These are phyloP conservation scores for Pangasius krempfi DNA, from an alignment of 2,797 vertebrate genomes.

Conservation along the genomic window DNA sequence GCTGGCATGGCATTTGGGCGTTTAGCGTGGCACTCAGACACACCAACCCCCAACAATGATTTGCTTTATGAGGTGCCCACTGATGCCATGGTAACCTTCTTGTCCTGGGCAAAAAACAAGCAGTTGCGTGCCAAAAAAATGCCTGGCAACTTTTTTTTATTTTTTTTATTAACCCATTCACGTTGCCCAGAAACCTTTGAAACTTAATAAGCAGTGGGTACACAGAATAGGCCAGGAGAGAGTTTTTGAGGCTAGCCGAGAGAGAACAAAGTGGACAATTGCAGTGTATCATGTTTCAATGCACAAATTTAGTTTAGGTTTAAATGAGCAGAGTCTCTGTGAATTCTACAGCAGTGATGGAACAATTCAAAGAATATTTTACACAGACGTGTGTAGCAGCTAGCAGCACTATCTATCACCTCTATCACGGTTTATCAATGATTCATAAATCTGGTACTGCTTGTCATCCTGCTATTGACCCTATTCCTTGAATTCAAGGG, in stretches of 20 bases:
- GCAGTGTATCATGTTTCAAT: constrained; percentile 65
- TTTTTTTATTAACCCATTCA: constrained; percentile 70
- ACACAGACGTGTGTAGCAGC: background rate
- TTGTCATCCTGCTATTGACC: background rate
- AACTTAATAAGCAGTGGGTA: constrained; percentile 80
- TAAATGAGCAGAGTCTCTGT: constrained; percentile 39
- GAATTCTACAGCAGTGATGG: background rate
- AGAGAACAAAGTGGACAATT: constrained; percentile 59
- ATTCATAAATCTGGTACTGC: background rate
- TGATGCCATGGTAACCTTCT: constrained; percentile 84
- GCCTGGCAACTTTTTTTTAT: constrained; percentile 70
- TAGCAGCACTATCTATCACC: background rate
- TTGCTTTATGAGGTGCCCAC: constrained; percentile 83
- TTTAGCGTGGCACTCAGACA: constrained; percentile 61
- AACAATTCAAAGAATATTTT: background rate
- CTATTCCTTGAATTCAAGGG: background rate
- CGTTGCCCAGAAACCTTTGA: constrained; percentile 83
- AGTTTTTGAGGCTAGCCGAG: constrained; percentile 38
- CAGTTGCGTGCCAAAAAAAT: constrained; percentile 77
- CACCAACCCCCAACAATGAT: constrained; percentile 78
- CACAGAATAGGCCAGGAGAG: constrained; percentile 67
- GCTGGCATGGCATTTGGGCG: constrained; percentile 78
- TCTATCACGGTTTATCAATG: background rate
- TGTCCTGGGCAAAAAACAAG: constrained; percentile 76
- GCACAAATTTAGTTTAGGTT: constrained; percentile 64